Base-by-base conservation (phyloP, 2,797 vertebrate genomes). In the Phrynocephalus guinanensis region DNA sequence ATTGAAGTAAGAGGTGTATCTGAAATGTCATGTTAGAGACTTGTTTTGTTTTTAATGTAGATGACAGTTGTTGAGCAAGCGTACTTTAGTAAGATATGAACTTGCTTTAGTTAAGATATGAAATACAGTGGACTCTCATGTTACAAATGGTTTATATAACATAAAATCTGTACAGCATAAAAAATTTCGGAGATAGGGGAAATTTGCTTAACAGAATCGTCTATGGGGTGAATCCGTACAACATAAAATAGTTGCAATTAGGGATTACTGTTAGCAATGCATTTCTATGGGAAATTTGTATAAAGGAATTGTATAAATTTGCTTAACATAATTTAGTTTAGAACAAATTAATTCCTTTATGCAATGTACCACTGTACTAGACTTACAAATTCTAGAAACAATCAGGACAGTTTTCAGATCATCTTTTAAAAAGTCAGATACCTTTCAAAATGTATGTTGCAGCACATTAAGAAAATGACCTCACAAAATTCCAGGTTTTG, bases 401-500 rank as follows among this genome's bases (percentile, higher is more conserved):
- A 77, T 26, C 76, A 60, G 18, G 30, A 56, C 33, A 26, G 38
- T 70, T 83, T 30, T 75, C 38, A 87, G 56, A 48, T 6, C 3
- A 24, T 4, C 3, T 16, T 88, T 68, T 68, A n/a, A 72, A 63
- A 63, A 56, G 28, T 56, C 26, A 0, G 10, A 1, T 92, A 13
- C 18, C 13, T 48, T 88, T 87, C 48, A 33, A 0, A 7, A 52
- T 73, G 73, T 15, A 67, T 15, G 70, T 86, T 8, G n/a, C 66
- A 81, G 86, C 77, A 6, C 22, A 48, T 79, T 18, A n/a, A 44
- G 73, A 72, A 33, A 73, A 22, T 0, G 0, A 50, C 9, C 0
- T 87, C 75, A 7, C 90, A 68, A n/a, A 56, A 28, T 24, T 75
- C 11, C 84, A 82, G 50, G 6, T 66, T 84, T 75, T 82, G 9